Conservation (phyloP, 2,113 vertebrate genomes). For the Amphilophus citrinellus region DNA sequence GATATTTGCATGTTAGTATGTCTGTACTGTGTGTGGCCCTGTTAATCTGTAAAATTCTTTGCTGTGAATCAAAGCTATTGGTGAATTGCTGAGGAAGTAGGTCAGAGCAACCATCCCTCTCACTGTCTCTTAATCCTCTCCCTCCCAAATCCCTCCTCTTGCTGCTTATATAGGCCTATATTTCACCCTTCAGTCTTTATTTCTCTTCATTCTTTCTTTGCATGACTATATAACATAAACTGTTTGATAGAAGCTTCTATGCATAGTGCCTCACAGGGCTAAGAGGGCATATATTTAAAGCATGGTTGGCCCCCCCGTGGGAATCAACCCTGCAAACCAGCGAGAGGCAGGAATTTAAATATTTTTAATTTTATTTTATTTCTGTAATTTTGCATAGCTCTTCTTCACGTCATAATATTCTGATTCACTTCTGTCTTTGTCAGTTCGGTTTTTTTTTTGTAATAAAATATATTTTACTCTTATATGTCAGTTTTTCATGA, state of each 20-base stretch:
- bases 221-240: slow-evolving; percentile 28
- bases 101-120: slow-evolving; percentile 62
- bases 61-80: slow-evolving; percentile 33
- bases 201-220: not conserved
- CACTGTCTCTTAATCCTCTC: slow-evolving; percentile 43
- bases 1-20: not conserved
- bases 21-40: not conserved
- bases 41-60: slow-evolving; percentile 25
- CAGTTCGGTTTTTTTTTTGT: not conserved
- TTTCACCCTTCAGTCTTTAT: slow-evolving; percentile 16
- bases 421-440: not conserved
- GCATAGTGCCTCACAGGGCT: slow-evolving; percentile 7
- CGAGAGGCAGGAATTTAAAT: too few relatives aligned
- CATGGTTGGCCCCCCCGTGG: not conserved
- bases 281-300: not conserved
- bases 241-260: slow-evolving; percentile 22
- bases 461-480: not conserved
- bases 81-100: slow-evolving; percentile 70
- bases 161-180: slow-evolving; percentile 17
- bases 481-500: not conserved
- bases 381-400: too few relatives aligned
- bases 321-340: slow-evolving; percentile 5
- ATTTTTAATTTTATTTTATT: too few relatives aligned
- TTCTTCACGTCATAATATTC: too few relatives aligned
- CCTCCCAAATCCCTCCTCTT: not conserved